Evolutionary conservation across 2,797 vertebrate genomes (phyloP).

Genomic region (Scyliorhinus canicula): DNA sequence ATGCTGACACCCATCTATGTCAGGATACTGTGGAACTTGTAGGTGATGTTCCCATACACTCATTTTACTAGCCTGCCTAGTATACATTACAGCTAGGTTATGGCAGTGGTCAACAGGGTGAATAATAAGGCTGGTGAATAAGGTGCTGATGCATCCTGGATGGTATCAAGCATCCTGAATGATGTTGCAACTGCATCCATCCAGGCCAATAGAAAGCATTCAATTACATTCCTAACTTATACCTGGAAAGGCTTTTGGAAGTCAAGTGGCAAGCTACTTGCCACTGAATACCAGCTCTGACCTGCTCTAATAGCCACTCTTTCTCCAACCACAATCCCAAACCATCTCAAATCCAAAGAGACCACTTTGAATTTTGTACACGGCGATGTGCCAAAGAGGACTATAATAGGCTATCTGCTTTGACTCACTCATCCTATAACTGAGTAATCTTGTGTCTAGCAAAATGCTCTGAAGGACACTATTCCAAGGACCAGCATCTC

Average conservation of each 20-base stretch:
- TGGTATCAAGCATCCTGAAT: too few species aligned
- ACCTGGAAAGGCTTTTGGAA: neutral
- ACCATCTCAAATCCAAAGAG: neutral
- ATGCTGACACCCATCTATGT: neutral
- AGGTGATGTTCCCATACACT: too few species aligned
- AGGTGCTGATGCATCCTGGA: too few species aligned
- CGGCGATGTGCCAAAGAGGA: neutral
- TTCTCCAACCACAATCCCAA: too few species aligned
- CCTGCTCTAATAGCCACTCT: neutral
- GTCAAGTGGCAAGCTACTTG: neutral
- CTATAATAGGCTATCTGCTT: neutral
- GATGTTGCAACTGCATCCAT: too few species aligned
- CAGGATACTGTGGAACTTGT: neutral
- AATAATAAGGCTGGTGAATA: too few species aligned
- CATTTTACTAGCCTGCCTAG: too few species aligned
- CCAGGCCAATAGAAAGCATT: too few species aligned
- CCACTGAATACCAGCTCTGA: neutral
- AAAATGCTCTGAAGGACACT: neutral
- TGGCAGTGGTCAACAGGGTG: too few species aligned
- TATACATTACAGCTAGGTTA: too few species aligned
- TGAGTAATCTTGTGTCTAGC: neutral
- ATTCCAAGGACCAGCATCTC: neutral
- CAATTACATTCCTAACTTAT: too few species aligned
- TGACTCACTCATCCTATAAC: neutral
- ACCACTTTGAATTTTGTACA: neutral